phyloP scores from a whole-genome alignment of 2,113 vertebrate genomes.

The Vireo altiloquus region DNA sequence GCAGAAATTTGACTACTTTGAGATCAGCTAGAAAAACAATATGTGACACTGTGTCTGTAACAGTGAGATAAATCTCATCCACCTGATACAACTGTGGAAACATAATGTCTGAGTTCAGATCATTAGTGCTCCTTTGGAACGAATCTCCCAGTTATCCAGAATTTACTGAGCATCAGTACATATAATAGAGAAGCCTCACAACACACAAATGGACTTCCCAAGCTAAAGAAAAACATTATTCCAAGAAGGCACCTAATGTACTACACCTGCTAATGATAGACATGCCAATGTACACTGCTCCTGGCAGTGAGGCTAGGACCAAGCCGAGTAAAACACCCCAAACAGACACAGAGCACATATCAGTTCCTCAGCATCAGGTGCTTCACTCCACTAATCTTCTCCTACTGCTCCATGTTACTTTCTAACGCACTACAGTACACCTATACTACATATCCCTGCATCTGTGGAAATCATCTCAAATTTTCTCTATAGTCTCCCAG shows the following conservation, averaged over 20 bases:
- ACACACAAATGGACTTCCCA: not conserved
- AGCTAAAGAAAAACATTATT: not conserved
- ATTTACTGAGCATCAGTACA: not conserved
- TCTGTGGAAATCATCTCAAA: not conserved
- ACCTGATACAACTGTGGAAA: not conserved
- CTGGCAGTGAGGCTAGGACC: not conserved
- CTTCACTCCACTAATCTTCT: not conserved
- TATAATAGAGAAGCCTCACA: not conserved
- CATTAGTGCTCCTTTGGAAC: not conserved
- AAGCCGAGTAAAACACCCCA: not conserved
- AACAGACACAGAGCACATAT: not conserved
- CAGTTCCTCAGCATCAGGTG: not conserved
- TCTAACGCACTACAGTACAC: not conserved
- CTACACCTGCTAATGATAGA: not conserved
- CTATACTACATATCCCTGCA: not conserved
- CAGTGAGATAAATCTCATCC: not conserved
- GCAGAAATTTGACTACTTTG: not conserved
- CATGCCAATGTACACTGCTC: fast-evolving
- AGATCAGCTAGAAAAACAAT: not conserved
- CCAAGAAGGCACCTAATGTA: not conserved
- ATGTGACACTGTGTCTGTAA: not conserved
- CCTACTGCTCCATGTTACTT: not conserved
- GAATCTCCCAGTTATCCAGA: not conserved
- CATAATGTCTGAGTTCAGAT: not conserved
- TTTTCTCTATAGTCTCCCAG: not conserved